phyloP scores from a whole-genome alignment of 2,797 vertebrate genomes.

The Discoglossus pictus region DNA sequence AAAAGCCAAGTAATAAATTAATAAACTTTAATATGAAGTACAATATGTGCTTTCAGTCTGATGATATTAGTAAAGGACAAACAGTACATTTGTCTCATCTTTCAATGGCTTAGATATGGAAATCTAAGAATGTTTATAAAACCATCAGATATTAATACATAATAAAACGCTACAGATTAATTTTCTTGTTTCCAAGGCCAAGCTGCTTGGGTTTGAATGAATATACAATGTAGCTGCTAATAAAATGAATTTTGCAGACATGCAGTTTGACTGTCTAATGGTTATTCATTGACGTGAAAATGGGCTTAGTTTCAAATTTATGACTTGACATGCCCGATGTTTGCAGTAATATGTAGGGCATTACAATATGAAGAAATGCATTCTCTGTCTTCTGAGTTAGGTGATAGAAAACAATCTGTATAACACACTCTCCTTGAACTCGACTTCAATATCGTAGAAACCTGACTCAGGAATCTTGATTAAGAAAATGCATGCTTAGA shows the following conservation, averaged over 20 bases:
- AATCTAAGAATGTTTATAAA: conserved; percentile 27
- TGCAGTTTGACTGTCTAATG: conserved; percentile 33
- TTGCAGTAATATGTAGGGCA: conserved; percentile 41
- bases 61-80: conserved; percentile 17
- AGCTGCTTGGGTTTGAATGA: conserved; percentile 15
- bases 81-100: conserved; percentile 9
- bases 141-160: conserved; percentile 29
- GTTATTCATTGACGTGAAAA: conserved; percentile 37
- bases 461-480: conserved; percentile 19
- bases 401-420: conserved; percentile 43
- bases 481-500: conserved; percentile 19
- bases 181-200: conserved; percentile 12
- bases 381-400: conserved; percentile 14
- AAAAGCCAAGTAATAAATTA: conserved; percentile 16
- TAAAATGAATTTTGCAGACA: conserved; percentile 37
- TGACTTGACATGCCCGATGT: conserved; percentile 37
- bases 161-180: conserved; percentile 24
- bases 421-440: conserved; percentile 46
- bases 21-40: background rate
- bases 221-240: conserved; percentile 21
- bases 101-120: conserved; percentile 17
- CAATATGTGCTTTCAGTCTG: background rate
- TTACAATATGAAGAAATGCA: conserved; percentile 37
- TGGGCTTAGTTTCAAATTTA: conserved; percentile 39
- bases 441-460: conserved; percentile 39